These are phyloP conservation scores for Oreotrochilus melanogaster DNA, from an alignment of 2,113 vertebrate genomes.

Conservation along the genomic window DNA sequence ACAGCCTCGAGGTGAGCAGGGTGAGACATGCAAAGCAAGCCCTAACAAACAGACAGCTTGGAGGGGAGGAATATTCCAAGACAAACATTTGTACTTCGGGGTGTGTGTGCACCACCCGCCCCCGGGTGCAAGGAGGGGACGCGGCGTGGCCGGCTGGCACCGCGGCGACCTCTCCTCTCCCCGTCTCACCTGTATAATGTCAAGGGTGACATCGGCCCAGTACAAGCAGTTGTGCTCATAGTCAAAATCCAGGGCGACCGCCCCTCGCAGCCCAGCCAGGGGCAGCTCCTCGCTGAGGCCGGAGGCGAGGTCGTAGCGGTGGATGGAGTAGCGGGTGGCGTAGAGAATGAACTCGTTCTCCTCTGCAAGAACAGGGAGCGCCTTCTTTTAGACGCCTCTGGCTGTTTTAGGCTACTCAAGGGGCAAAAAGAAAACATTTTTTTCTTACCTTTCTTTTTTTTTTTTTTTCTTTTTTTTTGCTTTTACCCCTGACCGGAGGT, in stretches of 20 bases:
- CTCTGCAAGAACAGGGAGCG: constrained; percentile 78
- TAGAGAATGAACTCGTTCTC: constrained; percentile 98
- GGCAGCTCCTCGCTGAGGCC: constrained; percentile 90
- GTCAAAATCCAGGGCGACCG: constrained; percentile 95
- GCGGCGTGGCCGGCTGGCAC: rapidly evolving
- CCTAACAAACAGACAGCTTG: neutral
- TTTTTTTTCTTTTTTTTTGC: neutral
- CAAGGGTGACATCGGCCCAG: constrained; percentile 94
- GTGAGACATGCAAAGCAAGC: neutral
- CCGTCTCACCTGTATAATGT: constrained; percentile 86
- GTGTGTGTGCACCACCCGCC: neutral
- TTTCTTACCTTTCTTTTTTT: too few relatives aligned
- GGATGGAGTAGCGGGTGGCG: constrained; percentile 91
- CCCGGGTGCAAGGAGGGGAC: rapidly evolving
- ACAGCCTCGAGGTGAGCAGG: neutral
- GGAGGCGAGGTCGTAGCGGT: constrained; percentile 92
- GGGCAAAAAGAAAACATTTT: neutral
- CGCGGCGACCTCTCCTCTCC: rapidly evolving
- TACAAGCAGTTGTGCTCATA: constrained; percentile 94
- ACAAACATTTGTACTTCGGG: neutral
- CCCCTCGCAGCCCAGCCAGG: constrained; percentile 86
- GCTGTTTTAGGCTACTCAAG: rapidly evolving
- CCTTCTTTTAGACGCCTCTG: neutral
- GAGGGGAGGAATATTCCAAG: neutral
- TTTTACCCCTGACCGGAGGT: neutral